A percentile compares a stretch with the other conserved stretches of the same genome.
phyloP scores from a whole-genome alignment of 2,797 vertebrate species.

The Knipowitschia caucasica region DNA sequence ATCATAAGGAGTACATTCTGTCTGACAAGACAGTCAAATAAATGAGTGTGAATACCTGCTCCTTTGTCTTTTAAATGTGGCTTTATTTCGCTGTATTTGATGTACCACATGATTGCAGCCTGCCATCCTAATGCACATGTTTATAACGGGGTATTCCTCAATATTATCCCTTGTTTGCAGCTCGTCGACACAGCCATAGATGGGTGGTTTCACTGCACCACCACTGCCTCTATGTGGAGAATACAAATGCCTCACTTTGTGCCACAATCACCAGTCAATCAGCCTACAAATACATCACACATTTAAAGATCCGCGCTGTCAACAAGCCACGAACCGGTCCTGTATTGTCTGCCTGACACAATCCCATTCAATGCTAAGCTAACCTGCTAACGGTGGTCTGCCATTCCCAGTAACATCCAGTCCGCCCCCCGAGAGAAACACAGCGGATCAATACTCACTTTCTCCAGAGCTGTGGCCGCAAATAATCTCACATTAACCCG shows the following conservation, averaged over 20 bases:
- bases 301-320: not conserved
- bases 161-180: too few species aligned
- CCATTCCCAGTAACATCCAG: slow-evolving; percentile 58
- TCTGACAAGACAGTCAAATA: too few species aligned
- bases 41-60: too few species aligned
- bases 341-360: slow-evolving; percentile 61
- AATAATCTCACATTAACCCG: too few species aligned
- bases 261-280: not conserved
- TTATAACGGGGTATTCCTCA: too few species aligned
- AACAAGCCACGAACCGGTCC: slow-evolving; percentile 20
- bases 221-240: slow-evolving; percentile 64
- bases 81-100: too few species aligned
- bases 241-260: slow-evolving; percentile 77
- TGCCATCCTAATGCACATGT: too few species aligned
- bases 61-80: too few species aligned
- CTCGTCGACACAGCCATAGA: slow-evolving; percentile 25
- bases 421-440: slow-evolving; percentile 34
- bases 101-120: too few species aligned
- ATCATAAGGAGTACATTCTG: too few species aligned
- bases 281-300: not conserved
- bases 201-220: slow-evolving; percentile 69
- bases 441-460: slow-evolving; percentile 70
- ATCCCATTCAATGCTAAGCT: slow-evolving; percentile 73
- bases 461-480: slow-evolving; percentile 41
- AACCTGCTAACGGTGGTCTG: slow-evolving; percentile 60